phyloP scores from a whole-genome alignment of 2,113 vertebrate species.

The Dissostichus mawsoni region DNA sequence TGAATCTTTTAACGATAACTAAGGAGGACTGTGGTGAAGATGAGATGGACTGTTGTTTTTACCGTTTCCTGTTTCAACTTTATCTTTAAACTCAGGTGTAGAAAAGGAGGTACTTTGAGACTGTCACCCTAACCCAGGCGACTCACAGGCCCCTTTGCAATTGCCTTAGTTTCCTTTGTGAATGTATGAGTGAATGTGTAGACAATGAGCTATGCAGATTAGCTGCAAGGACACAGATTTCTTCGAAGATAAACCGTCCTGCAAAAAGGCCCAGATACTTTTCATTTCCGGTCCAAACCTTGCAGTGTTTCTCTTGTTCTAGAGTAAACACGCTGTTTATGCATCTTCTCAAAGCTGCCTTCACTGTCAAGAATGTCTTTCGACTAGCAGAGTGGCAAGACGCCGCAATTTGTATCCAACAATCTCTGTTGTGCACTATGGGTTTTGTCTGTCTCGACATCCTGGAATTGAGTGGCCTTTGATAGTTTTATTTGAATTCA shows the following conservation, averaged over 20 bases:
- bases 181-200: slow-evolving; percentile 81
- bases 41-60: slow-evolving; percentile 17
- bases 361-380: slow-evolving; percentile 71
- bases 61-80: slow-evolving; percentile 59
- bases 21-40: slow-evolving; percentile 22
- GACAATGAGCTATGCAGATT: slow-evolving; percentile 37
- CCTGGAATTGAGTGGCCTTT: slow-evolving; percentile 81
- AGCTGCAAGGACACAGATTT: slow-evolving; percentile 45
- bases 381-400: slow-evolving; percentile 48
- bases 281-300: slow-evolving; percentile 39
- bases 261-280: slow-evolving; percentile 31
- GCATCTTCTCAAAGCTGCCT: slow-evolving; percentile 72
- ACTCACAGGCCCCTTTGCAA: slow-evolving; percentile 57
- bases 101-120: slow-evolving; percentile 73
- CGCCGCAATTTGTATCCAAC: slow-evolving; percentile 25
- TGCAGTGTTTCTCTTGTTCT: slow-evolving; percentile 38
- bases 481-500: slow-evolving; percentile 54
- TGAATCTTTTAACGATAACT: slow-evolving; percentile 18
- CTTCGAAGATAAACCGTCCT: slow-evolving; percentile 35
- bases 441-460: slow-evolving; percentile 65
- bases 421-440: slow-evolving; percentile 77
- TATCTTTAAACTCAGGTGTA: slow-evolving; percentile 82
- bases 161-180: slow-evolving; percentile 74
- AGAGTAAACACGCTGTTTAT: slow-evolving; percentile 47
- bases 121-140: slow-evolving; percentile 46